These are phyloP conservation scores for Tuberolachnus salignus DNA, from an alignment of 2,888 invertebrate genomes.

Conservation along the genomic window DNA sequence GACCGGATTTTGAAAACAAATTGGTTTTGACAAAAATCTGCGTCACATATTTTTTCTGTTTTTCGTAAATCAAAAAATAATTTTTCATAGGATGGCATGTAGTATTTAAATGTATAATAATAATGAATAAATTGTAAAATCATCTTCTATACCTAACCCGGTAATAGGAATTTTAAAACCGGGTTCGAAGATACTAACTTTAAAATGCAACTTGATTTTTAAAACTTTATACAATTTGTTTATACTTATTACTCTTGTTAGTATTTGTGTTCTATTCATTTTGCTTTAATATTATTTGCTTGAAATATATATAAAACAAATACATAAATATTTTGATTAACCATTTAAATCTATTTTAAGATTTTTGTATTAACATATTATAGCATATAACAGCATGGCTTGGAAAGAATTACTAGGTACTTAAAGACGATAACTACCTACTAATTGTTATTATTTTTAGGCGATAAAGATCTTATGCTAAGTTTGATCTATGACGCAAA, in stretches of 20 bases:
- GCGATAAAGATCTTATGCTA: constrained; percentile 83
- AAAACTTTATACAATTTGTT: neutral
- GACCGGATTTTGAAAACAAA: no score
- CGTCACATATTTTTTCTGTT: no score
- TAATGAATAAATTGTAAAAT: no score
- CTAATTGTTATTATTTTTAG: constrained; percentile 64
- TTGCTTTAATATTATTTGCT: constrained; percentile 19
- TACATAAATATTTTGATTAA: neutral
- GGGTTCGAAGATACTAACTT: no score
- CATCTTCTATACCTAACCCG: no score
- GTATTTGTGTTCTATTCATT: constrained; percentile 1
- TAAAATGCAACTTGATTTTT: neutral
- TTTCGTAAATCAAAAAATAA: no score
- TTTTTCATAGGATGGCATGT: no score
- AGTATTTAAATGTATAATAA: no score
- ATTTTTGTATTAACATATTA: neutral
- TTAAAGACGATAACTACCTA: neutral
- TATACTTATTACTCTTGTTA: neutral
- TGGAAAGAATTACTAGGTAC: constrained; percentile 1
- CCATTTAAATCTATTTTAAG: neutral
- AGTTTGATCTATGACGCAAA: constrained; percentile 87
- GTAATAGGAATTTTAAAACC: no score
- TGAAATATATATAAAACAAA: neutral
- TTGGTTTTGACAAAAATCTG: no score
- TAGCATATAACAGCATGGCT: constrained; percentile 34